phyloP scores from a whole-genome alignment of 2,888 invertebrate species.

The Melinopterus prodromus region DNA sequence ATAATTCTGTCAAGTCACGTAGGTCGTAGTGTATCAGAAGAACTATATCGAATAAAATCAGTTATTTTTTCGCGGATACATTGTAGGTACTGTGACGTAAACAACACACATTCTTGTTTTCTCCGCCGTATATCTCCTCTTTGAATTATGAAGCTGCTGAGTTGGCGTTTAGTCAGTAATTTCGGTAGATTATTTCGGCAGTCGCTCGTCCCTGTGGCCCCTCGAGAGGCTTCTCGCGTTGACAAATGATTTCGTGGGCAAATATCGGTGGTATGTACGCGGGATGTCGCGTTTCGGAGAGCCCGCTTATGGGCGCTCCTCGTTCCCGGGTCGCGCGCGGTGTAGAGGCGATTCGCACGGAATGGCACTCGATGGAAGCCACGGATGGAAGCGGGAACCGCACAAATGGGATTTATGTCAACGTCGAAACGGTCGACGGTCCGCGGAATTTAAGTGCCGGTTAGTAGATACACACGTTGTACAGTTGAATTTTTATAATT shows the following conservation, averaged over 20 bases:
- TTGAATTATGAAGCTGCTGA: not conserved
- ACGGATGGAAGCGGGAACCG: slow-evolving; percentile 47
- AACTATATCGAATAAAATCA: too few species aligned
- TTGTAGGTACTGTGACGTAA: too few species aligned
- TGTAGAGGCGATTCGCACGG: slow-evolving; percentile 38
- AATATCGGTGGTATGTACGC: slow-evolving; percentile 4
- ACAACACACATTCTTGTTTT: too few species aligned
- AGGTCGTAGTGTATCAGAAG: too few species aligned
- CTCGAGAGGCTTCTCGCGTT: not conserved
- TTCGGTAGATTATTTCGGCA: not conserved
- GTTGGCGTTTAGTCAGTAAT: not conserved
- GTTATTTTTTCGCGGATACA: too few species aligned
- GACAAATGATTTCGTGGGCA: not conserved
- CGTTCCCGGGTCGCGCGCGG: not conserved
- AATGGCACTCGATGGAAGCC: slow-evolving; percentile 46
- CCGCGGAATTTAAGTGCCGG: slow-evolving; percentile 55
- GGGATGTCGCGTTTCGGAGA: not conserved
- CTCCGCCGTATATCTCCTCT: too few species aligned
- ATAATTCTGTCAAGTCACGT: too few species aligned
- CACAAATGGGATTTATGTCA: slow-evolving; percentile 55
- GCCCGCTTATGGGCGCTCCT: not conserved
- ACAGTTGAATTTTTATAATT: slow-evolving; percentile 58
- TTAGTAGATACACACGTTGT: slow-evolving; percentile 57
- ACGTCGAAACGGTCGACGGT: slow-evolving; percentile 51
- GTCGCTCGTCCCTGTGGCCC: not conserved